Conservation (phyloP, 2,113 vertebrate genomes). For the Reinhardtius hippoglossoides region DNA sequence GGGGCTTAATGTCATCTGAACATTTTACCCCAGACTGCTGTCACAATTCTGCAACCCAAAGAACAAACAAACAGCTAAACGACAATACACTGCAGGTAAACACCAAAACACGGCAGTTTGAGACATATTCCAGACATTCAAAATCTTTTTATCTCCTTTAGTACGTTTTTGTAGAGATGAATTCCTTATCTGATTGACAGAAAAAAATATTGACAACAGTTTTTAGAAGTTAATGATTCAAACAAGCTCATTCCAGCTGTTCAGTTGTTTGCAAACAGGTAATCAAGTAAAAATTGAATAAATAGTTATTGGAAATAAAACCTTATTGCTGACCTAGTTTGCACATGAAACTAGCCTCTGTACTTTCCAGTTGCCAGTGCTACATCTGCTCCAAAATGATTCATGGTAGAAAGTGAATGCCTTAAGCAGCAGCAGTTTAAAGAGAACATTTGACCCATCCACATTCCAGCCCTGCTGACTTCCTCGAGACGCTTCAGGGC, state of each 20-base stretch:
- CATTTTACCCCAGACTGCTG: slow-evolving; percentile 21
- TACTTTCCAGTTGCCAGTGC: background rate
- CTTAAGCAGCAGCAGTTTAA: slow-evolving; percentile 12
- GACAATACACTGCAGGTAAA: background rate
- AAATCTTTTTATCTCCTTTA: too few species aligned
- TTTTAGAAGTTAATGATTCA: background rate
- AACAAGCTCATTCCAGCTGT: background rate
- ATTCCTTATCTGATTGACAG: background rate
- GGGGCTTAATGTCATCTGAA: slow-evolving; percentile 42
- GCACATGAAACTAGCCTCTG: background rate
- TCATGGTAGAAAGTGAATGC: slow-evolving; percentile 30
- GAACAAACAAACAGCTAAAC: background rate
- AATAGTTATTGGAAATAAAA: background rate
- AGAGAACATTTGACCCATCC: slow-evolving; percentile 29
- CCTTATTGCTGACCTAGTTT: background rate
- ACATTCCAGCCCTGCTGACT: slow-evolving; percentile 59
- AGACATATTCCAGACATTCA: background rate
- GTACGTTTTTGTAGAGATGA: background rate
- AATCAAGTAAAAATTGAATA: too few species aligned
- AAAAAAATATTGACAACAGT: background rate
- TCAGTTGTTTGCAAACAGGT: background rate
- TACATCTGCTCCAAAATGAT: slow-evolving; percentile 23
- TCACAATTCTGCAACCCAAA: background rate
- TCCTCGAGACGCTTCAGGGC: slow-evolving; percentile 42
- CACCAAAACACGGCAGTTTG: background rate